Conservation (phyloP, 2,888 invertebrate genomes). For the Stenolophus ochropezus region DNA sequence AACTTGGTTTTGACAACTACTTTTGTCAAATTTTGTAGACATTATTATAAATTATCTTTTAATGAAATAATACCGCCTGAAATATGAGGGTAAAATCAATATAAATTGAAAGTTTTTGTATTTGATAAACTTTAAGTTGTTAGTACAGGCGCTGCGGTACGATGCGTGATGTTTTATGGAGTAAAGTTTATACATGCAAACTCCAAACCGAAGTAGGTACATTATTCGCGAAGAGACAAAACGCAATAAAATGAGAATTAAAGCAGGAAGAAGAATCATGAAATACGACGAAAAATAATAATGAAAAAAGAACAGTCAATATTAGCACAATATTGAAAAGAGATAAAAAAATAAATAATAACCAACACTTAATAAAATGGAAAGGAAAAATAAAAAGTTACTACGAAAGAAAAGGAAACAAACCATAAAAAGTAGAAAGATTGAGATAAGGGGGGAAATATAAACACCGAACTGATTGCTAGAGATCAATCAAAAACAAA, state of each 20-base stretch:
- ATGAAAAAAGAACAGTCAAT: not conserved
- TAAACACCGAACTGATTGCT: not conserved
- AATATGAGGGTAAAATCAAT: no score
- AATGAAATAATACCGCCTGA: no score
- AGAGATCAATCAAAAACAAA: not conserved
- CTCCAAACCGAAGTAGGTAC: not conserved
- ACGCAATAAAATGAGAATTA: slow-evolving; percentile 2
- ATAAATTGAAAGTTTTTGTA: no score
- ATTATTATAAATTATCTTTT: no score
- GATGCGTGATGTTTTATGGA: not conserved
- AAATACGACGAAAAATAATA: not conserved
- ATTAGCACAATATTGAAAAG: not conserved
- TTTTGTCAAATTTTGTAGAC: no score
- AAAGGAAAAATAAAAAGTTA: not conserved
- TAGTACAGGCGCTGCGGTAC: not conserved
- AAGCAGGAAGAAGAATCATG: not conserved
- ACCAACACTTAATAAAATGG: slow-evolving; percentile 10
- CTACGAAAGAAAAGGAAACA: not conserved
- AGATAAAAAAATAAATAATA: not conserved
- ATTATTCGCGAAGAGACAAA: slow-evolving; percentile 10
- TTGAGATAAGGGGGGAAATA: not conserved
- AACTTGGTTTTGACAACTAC: no score
- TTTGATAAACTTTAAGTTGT: no score
- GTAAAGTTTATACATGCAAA: not conserved
- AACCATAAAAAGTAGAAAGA: not conserved